Evolutionary conservation across 2,888 invertebrate genomes (phyloP).

Genomic region (Ophion slaviceki): DNA sequence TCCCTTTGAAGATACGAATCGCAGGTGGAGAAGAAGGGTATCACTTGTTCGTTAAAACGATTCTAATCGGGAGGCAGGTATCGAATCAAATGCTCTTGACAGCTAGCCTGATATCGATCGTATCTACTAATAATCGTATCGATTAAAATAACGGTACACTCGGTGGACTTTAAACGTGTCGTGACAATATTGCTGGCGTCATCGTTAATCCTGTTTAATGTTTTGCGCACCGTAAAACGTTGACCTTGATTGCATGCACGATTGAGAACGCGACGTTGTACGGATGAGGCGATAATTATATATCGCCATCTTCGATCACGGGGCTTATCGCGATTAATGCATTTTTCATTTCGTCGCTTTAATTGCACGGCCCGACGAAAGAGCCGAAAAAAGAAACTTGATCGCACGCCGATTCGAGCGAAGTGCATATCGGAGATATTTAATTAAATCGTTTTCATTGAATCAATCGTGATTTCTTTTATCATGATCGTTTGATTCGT

Average conservation of each 20-base stretch:
- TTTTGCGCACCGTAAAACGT: constrained; percentile 3
- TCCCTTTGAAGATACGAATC: constrained; percentile 4
- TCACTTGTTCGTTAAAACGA: constrained; percentile 7
- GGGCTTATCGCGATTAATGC: constrained; percentile 11
- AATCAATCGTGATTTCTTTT: too few species aligned
- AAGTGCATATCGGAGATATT: neutral
- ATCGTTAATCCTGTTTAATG: constrained; percentile 19
- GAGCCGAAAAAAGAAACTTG: neutral
- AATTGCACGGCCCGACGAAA: neutral
- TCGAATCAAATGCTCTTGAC: constrained; percentile 1
- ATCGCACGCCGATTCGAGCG: neutral
- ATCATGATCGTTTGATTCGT: neutral
- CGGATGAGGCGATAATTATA: constrained; percentile 29
- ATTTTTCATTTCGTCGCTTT: constrained; percentile 13
- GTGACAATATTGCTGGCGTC: neutral
- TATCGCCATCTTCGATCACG: constrained; percentile 4
- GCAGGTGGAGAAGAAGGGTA: neutral
- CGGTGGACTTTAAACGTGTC: neutral
- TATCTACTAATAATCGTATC: constrained; percentile 18
- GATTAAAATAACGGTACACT: constrained; percentile 7
- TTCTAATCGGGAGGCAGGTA: constrained; percentile 10
- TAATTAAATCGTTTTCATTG: neutral
- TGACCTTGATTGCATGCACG: constrained; percentile 12
- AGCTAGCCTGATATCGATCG: constrained; percentile 24
- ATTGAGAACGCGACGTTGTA: neutral